Percentiles rank a stretch among this genome's conserved stretches.
Conservation (phyloP, 2,888 invertebrate species). For the Arge pagana region DNA sequence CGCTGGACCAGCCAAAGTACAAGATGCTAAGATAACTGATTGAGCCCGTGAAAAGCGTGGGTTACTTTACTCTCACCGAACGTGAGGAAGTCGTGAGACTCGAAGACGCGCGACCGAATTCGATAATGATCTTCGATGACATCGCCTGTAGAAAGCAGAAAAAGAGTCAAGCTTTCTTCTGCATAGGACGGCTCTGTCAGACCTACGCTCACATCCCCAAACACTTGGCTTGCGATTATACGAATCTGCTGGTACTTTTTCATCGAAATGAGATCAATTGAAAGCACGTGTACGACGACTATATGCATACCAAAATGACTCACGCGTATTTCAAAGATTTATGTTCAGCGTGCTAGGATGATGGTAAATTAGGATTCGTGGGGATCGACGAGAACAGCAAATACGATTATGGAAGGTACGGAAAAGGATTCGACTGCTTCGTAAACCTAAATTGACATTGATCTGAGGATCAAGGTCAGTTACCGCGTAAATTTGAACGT, state of each 20-base stretch:
- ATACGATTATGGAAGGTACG: constrained; percentile 31
- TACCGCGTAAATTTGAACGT: background rate
- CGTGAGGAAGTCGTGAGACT: too few relatives aligned
- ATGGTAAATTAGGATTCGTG: constrained; percentile 24
- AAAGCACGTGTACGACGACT: constrained; percentile 41
- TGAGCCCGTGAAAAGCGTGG: too few relatives aligned
- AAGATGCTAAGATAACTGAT: too few relatives aligned
- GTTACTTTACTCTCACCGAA: too few relatives aligned
- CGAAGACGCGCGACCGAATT: too few relatives aligned
- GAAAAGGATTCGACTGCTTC: constrained; percentile 15
- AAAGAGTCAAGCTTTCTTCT: constrained; percentile 31
- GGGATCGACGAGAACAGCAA: constrained; percentile 35
- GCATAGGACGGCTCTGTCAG: constrained; percentile 31
- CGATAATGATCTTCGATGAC: background rate
- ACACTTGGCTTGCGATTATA: constrained; percentile 39
- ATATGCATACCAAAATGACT: constrained; percentile 34
- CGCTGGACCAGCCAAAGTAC: too few relatives aligned
- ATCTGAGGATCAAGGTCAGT: too few relatives aligned
- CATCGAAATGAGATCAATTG: constrained; percentile 40
- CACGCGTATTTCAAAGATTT: constrained; percentile 33
- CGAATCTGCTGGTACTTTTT: constrained; percentile 37
- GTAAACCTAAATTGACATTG: too few relatives aligned
- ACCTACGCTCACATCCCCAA: constrained; percentile 37
- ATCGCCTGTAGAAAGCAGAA: constrained; percentile 19
- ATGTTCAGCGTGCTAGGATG: constrained; percentile 27